phyloP scores from a whole-genome alignment of 1,140 invertebrate species.

The Heliconius himera region DNA sequence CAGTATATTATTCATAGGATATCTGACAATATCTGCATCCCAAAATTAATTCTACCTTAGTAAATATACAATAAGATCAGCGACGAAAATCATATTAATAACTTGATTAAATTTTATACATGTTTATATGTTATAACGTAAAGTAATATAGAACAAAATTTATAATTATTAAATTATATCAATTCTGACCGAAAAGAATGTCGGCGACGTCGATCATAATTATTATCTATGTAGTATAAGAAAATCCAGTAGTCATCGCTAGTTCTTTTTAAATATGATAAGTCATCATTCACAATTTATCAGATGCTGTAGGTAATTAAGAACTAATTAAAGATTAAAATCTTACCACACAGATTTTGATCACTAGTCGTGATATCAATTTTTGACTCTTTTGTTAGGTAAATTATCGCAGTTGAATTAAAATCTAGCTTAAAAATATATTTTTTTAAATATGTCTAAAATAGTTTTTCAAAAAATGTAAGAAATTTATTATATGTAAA shows the following conservation, averaged over 20 bases:
- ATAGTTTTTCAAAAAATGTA: too few relatives aligned
- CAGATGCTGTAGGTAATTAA: slow-evolving; percentile 24
- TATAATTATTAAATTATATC: background rate
- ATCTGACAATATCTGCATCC: too few relatives aligned
- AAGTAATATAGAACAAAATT: background rate
- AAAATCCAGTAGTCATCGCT: slow-evolving; percentile 8
- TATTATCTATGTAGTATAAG: background rate
- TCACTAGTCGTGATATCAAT: background rate
- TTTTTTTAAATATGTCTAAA: background rate
- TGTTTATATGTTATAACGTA: too few relatives aligned
- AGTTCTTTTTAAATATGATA: background rate
- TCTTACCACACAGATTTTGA: slow-evolving; percentile 20
- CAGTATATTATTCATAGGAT: too few relatives aligned
- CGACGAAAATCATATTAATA: too few relatives aligned
- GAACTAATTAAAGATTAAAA: slow-evolving; percentile 25
- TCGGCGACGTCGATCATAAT: background rate
- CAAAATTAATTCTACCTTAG: too few relatives aligned
- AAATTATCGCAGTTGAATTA: slow-evolving; percentile 1
- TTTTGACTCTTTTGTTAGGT: slow-evolving; percentile 4
- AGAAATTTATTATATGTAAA: too few relatives aligned
- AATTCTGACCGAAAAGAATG: background rate
- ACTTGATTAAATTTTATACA: too few relatives aligned
- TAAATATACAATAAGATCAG: too few relatives aligned
- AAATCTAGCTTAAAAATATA: background rate
- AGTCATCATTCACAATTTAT: slow-evolving; percentile 18